Conservation (phyloP, 2,888 invertebrate species). For the Clivina fossor region DNA sequence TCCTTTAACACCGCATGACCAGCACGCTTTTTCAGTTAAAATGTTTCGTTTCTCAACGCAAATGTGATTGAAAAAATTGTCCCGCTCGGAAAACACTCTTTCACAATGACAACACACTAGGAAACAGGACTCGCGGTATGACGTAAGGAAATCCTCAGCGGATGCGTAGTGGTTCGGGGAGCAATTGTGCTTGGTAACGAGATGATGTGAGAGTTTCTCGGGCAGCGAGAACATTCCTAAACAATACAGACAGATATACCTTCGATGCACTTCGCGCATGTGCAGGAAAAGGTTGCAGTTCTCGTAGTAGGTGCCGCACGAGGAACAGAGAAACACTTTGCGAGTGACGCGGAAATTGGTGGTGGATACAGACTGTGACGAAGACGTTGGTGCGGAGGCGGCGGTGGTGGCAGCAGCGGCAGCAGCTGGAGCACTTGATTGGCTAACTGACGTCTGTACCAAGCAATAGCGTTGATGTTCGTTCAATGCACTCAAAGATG, state of each 20-base stretch:
- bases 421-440: constrained; percentile 11
- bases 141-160: constrained; percentile 67
- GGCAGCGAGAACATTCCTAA: constrained; percentile 80
- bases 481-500: constrained; percentile 66
- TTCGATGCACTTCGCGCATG: constrained; percentile 79
- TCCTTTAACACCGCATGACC: constrained; percentile 29
- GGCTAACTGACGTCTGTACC: constrained; percentile 12
- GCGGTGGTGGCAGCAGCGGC: constrained; percentile 42
- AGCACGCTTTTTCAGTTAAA: constrained; percentile 18
- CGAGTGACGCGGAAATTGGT: constrained; percentile 68
- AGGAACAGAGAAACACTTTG: constrained; percentile 79
- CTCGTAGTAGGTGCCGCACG: constrained; percentile 82
- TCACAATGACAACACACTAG: constrained; percentile 81
- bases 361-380: constrained; percentile 51
- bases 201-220: constrained; percentile 75
- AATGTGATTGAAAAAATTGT: constrained; percentile 74
- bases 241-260: constrained; percentile 82
- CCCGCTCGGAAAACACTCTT: constrained; percentile 73
- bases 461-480: constrained; percentile 68
- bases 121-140: constrained; percentile 69
- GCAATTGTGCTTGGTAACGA: constrained; percentile 76
- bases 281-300: constrained; percentile 85
- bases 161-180: constrained; percentile 69
- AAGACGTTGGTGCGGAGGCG: constrained; percentile 54
- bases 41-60: constrained; percentile 52